These are phyloP conservation scores for Nephila pilipes DNA, from an alignment of 1,140 invertebrate species.

Conservation along the genomic window DNA sequence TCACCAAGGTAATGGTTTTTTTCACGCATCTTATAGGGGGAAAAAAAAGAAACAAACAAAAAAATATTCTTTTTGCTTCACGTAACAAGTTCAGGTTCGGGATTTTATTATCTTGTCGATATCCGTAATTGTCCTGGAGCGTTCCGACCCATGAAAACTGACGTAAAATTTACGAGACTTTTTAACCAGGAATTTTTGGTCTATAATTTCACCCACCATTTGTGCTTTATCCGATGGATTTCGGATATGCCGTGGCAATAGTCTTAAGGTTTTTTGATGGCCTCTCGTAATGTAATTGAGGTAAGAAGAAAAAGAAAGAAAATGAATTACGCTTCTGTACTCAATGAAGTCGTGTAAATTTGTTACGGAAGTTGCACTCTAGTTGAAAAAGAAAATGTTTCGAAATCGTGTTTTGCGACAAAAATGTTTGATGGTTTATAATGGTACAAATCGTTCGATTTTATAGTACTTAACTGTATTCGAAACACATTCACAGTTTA, in stretches of 20 bases:
- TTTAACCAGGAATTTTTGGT: constrained; percentile 9
- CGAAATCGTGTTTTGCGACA: background rate
- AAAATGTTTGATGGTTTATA: no score
- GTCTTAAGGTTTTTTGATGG: constrained; percentile 1
- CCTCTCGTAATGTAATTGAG: background rate
- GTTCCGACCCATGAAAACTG: background rate
- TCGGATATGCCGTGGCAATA: background rate
- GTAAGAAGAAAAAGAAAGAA: background rate
- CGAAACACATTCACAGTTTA: no score
- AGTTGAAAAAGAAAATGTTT: background rate
- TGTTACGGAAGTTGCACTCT: background rate
- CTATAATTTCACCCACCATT: constrained; percentile 15
- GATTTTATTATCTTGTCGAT: constrained; percentile 15
- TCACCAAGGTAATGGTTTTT: constrained; percentile 7
- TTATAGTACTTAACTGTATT: no score
- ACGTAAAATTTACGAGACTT: constrained; percentile 27
- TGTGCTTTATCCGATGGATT: background rate
- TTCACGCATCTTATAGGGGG: background rate
- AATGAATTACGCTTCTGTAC: background rate
- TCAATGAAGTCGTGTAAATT: no score
- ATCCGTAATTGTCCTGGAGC: constrained; percentile 1
- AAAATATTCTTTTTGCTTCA: background rate
- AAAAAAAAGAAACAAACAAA: no score
- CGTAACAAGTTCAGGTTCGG: background rate
- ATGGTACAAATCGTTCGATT: no score